Base-by-base conservation (phyloP, 2,113 vertebrate genomes). In the Azemiops feae region DNA sequence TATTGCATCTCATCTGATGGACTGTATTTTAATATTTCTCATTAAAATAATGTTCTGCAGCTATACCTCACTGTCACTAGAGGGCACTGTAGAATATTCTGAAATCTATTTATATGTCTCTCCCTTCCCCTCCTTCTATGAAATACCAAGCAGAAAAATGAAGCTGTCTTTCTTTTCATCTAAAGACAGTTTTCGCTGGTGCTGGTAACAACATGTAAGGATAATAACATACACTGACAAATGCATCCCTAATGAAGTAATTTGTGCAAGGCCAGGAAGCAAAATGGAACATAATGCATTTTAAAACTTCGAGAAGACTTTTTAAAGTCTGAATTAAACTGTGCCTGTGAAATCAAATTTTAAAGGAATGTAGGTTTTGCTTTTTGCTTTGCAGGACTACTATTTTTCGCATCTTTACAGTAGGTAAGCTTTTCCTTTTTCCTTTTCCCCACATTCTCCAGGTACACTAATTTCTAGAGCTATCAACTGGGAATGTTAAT, bases 21-120 rank as follows among this genome's bases (percentile, higher is more conserved):
- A 43, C 34, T 43, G 74, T 18, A 81, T 81, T 81, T 81, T 43
- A 81, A 81, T 5, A 81, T 74, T 74, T 74, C 64, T 74, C 64
- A 34, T 81, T 81, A 43, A 55, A 90, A 91, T 54, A 86, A 89
- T 45, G 1, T 74, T 85, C 57, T 58, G 45, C 25, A 25, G 5
- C 58, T 91, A 45, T 34, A 16, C n/a, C 52, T 85, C 52, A 43
- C 27, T 91, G 89, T n/a, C 94, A 92, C 94, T 85, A 90, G 94
- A 93, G 94, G 94, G 92, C 89, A 74, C 0, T 0, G 93, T 14
- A n/a, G n/a, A 91, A 94, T 30, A 86, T 91, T 34, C 0, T 0
- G 43, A 58, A 91, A 85, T 34, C n/a, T 85, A 69, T 22, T 47
- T 22, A 12, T 50, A 8, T 8, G 20, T 74, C 11, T 27, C 14